phyloP scores from a whole-genome alignment of 2,797 vertebrate species.

The Cyclopterus lumpus region DNA sequence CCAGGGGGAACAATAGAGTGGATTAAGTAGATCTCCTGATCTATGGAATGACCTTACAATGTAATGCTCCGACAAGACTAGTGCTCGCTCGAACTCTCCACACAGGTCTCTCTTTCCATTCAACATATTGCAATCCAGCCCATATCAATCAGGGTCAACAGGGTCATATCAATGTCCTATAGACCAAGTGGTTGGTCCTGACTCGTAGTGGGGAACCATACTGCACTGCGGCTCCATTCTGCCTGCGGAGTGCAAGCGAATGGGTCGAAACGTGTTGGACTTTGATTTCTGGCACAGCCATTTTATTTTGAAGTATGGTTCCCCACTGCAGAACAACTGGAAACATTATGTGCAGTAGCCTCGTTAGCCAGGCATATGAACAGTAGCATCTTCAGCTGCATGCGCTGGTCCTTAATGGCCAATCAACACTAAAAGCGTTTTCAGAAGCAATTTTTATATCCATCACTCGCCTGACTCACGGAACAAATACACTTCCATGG shows the following conservation, averaged over 20 bases:
- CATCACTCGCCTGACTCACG: neutral
- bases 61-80: conserved; percentile 55
- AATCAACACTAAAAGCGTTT: neutral
- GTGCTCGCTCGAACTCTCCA: conserved; percentile 38
- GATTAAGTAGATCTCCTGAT: conserved; percentile 74
- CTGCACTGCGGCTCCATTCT: neutral
- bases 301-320: neutral
- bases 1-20: conserved; percentile 53
- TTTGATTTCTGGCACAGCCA: neutral
- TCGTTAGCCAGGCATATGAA: neutral
- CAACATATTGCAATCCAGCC: conserved; percentile 41
- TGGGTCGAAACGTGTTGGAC: neutral
- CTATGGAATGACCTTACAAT: conserved; percentile 62
- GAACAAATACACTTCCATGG: too few species aligned
- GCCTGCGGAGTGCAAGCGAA: neutral
- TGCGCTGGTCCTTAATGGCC: neutral
- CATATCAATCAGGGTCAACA: conserved; percentile 29
- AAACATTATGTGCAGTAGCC: neutral
- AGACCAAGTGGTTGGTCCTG: conserved; percentile 9
- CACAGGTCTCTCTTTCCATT: conserved; percentile 39
- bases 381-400: neutral
- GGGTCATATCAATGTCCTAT: conserved; percentile 19
- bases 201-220: conserved; percentile 2
- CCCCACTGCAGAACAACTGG: neutral
- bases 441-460: neutral